Evolutionary conservation across 2,797 vertebrate species (phyloP).

Genomic region (Alectoris magna): DNA sequence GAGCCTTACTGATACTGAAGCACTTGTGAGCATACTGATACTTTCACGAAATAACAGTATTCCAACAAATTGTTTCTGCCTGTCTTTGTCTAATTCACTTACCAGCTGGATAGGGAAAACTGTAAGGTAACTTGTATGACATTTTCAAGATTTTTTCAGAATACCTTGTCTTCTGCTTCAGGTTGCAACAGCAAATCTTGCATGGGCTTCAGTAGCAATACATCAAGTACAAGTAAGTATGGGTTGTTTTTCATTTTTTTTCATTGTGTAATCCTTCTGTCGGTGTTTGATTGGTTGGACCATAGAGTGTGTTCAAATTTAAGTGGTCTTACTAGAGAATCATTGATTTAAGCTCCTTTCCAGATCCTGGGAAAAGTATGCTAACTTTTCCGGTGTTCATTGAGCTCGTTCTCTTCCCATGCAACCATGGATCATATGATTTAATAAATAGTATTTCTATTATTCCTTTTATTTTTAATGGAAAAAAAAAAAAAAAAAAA

Average conservation of each 20-base stretch:
- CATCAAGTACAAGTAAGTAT: slow-evolving; percentile 95
- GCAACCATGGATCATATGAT: neutral
- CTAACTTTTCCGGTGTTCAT: neutral
- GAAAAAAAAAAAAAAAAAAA: neutral
- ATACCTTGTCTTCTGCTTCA: slow-evolving; percentile 66
- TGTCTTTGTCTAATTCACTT: neutral
- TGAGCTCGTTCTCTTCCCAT: neutral
- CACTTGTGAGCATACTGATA: fast-evolving
- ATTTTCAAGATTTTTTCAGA: slow-evolving; percentile 4
- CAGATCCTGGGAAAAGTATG: neutral
- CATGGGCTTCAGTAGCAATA: slow-evolving; percentile 97
- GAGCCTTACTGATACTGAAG: neutral
- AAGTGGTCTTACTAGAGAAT: neutral
- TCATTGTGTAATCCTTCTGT: neutral
- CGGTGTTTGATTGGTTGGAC: neutral
- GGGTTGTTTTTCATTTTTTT: neutral
- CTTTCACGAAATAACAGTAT: neutral
- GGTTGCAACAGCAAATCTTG: slow-evolving; percentile 97
- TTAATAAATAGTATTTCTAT: neutral
- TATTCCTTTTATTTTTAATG: neutral
- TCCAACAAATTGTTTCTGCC: neutral
- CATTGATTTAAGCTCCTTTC: neutral
- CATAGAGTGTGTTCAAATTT: neutral
- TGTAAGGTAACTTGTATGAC: neutral
- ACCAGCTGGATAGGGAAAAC: neutral